A percentile compares a stretch with the other conserved stretches of the same genome.
phyloP scores from a whole-genome alignment of 2,888 invertebrate genomes.

The Hyposoter dolosus region DNA sequence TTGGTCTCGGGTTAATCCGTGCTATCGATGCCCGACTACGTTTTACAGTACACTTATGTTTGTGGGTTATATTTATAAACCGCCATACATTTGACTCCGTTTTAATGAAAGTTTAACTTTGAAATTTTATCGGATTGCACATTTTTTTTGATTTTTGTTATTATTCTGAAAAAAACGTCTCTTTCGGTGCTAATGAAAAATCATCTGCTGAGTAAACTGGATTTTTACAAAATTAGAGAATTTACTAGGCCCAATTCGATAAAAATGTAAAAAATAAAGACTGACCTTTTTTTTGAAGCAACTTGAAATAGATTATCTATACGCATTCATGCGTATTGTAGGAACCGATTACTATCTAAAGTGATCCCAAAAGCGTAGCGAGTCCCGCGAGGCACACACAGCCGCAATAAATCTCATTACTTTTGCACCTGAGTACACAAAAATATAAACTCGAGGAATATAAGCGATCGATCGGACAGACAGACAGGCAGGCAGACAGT shows the following conservation, averaged over 20 bases:
- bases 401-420: conserved; percentile 67
- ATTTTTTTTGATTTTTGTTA: not conserved
- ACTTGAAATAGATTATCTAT: not conserved
- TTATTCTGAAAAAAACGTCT: not conserved
- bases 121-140: not conserved
- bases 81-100: not conserved
- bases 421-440: conserved; percentile 64
- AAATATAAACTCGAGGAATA: conserved; percentile 34
- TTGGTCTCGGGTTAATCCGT: conserved; percentile 77
- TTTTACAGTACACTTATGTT: conserved; percentile 48
- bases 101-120: not conserved
- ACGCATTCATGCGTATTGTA: conserved; percentile 3
- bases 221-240: not conserved
- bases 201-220: not conserved
- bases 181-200: not conserved
- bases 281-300: not conserved
- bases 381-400: conserved; percentile 20
- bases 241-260: not conserved
- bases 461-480: conserved; percentile 44
- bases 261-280: not conserved
- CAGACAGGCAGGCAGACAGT: conserved; percentile 23
- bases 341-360: conserved; percentile 38
- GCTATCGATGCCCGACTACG: conserved; percentile 77
- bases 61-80: not conserved
- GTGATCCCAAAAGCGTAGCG: conserved; percentile 16